These are phyloP conservation scores for Serinus canaria DNA, from an alignment of 2,113 vertebrate genomes.

Conservation along the genomic window DNA sequence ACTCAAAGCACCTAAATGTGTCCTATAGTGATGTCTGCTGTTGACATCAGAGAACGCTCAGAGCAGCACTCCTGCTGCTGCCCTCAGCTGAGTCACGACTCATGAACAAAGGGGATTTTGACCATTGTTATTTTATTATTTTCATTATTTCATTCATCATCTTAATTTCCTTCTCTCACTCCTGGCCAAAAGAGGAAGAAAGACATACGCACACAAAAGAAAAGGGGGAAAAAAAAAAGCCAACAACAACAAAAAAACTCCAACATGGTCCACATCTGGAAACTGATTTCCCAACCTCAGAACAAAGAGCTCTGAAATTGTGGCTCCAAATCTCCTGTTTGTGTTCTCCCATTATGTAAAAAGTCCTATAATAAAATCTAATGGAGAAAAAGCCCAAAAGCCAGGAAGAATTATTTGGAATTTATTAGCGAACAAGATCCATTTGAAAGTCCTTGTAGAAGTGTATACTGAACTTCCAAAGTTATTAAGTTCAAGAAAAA, in stretches of 20 bases:
- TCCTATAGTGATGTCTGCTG: constrained; percentile 7
- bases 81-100: constrained; percentile 57
- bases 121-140: constrained; percentile 68
- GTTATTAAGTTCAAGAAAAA: not conserved
- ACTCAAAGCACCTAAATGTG: not conserved
- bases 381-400: not conserved
- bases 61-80: constrained; percentile 31
- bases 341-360: constrained; percentile 54
- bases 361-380: constrained; percentile 47
- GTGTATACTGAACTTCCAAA: not conserved
- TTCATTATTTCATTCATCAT: constrained; percentile 72
- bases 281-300: constrained; percentile 59
- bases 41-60: constrained; percentile 35
- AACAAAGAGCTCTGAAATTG: constrained; percentile 60
- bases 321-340: constrained; percentile 51
- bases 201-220: not conserved
- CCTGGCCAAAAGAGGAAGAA: constrained; percentile 32
- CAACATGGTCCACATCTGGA: constrained; percentile 64
- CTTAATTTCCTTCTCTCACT: constrained; percentile 53
- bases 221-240: not conserved
- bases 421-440: not conserved
- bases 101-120: constrained; percentile 54
- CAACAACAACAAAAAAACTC: not conserved
- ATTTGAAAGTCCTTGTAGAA: constrained; percentile 15
- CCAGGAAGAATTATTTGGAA: not conserved